Evolutionary conservation across 2,888 invertebrate genomes (phyloP).

Genomic region (Melanophora roralis): DNA sequence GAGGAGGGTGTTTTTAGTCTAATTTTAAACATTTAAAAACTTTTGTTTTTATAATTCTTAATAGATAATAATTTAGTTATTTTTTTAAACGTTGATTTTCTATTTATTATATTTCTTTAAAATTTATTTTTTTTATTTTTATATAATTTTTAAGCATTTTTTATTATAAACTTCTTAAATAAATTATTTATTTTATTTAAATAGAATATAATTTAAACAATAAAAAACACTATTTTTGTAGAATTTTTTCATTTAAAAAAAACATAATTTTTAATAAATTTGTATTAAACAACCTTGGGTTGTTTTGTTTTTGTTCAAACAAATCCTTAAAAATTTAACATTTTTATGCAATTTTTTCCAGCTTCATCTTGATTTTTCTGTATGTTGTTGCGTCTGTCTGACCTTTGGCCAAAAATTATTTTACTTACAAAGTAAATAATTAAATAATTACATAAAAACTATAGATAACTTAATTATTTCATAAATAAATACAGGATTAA

Average conservation of each 20-base stretch:
- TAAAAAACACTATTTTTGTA: slow-evolving; percentile 14
- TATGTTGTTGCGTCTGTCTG: slow-evolving; percentile 45
- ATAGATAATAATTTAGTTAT: slow-evolving; percentile 29
- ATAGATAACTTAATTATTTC: neutral
- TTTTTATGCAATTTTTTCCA: slow-evolving; percentile 12
- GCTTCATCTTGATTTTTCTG: slow-evolving; percentile 13
- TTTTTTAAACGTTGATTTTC: neutral
- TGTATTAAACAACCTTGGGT: slow-evolving; percentile 65
- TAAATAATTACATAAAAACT: slow-evolving; percentile 18
- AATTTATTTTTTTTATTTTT: neutral
- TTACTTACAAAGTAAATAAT: slow-evolving; percentile 40
- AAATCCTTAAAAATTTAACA: neutral
- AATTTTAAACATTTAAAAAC: slow-evolving; percentile 32
- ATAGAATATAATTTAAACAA: slow-evolving; percentile 22
- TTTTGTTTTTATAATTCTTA: slow-evolving; percentile 26
- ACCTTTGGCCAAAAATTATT: slow-evolving; percentile 69
- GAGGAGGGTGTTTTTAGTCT: slow-evolving; percentile 15
- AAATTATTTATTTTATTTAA: slow-evolving; percentile 6
- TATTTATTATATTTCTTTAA: slow-evolving; percentile 10
- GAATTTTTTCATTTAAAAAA: slow-evolving; percentile 24
- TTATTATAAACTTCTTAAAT: slow-evolving; percentile 28
- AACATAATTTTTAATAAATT: slow-evolving; percentile 9
- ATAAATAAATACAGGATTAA: slow-evolving; percentile 29
- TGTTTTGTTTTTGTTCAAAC: slow-evolving; percentile 54
- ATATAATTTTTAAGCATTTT: neutral